Percentiles rank a stretch among this genome's conserved stretches.
Conservation (phyloP, 2,888 invertebrate species). For the Perizoma flavofasciatum region DNA sequence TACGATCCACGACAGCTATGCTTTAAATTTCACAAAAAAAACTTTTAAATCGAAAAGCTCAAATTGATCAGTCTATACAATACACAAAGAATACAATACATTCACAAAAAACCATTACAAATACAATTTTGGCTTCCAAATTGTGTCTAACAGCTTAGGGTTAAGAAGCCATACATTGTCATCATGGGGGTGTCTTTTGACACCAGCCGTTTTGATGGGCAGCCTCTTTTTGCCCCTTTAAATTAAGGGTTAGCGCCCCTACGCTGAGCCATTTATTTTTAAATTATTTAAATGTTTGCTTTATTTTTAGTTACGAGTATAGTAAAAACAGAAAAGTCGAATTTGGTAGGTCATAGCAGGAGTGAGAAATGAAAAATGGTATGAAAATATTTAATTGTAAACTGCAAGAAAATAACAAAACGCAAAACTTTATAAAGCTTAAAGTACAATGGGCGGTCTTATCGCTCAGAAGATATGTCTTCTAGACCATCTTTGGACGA, state of each 20-base stretch:
- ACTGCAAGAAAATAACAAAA: no score
- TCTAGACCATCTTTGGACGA: no score
- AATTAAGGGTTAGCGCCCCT: conserved; percentile 68
- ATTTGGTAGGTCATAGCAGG: no score
- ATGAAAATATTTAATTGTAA: no score
- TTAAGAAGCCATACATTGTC: conserved; percentile 76
- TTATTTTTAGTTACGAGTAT: no score
- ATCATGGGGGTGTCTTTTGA: conserved; percentile 79
- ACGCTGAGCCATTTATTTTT: conserved; percentile 11
- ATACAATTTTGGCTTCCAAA: conserved; percentile 75
- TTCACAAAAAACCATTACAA: conserved; percentile 68
- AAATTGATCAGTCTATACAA: conserved; percentile 47
- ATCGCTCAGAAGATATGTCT: no score
- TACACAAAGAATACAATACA: conserved; percentile 50
- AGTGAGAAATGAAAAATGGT: no score
- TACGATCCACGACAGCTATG: no score
- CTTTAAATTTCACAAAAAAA: conserved; percentile 25
- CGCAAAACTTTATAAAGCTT: no score
- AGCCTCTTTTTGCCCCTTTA: conserved; percentile 58
- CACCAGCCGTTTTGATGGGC: conserved; percentile 71
- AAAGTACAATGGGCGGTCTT: no score
- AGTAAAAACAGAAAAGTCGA: no score
- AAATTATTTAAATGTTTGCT: no score
- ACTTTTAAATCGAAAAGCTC: conserved; percentile 34
- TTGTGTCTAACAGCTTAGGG: conserved; percentile 72